Base-by-base conservation (phyloP, 2,113 vertebrate species). In the Aspidoscelis tigris region DNA sequence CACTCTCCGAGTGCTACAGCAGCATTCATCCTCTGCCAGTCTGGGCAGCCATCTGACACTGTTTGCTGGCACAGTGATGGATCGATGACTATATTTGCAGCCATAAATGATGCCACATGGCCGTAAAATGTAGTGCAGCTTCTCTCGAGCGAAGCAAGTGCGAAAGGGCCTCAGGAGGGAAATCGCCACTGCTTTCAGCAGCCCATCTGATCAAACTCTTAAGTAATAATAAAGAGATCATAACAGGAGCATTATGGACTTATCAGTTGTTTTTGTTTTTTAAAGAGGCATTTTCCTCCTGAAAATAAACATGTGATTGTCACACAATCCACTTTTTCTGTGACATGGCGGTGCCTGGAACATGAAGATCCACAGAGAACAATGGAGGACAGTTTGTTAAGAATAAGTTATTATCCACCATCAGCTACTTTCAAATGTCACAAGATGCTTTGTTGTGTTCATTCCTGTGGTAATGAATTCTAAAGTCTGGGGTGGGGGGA, bases 401-500 rank as follows among this genome's bases (percentile, higher is more conserved):
- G 87, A 91, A 88, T 82, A 80, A 65, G 78, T 50, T 69, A 87
- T 92, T 90, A 91, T 74, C 84, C 81, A 84, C 86, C 83, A 81
- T 91, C 91, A 84, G 88, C 78, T 88, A 91, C 78, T 91, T 94
- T 92, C 91, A 92, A 61, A 88, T 93, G 88, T 95, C 92, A 87
- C 65, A 24, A 79, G 70, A 88, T 72, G 73, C 86, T 92, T 91
- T 84, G 83, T 76, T 90, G 85, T 75, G 69, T 9, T 61, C 82
- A 82, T 76, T 0, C 65, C 21, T 21, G 72, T 68, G 82, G 65
- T 1, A 65, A 90, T 58, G 83, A 87, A 44, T 75, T 80, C 16
- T 53, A 69, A 86, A 88, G 76, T 47, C 47, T 55, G 44, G 18
- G 14, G 4, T 4, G 14, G 18, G 18, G 11, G 14, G 18, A 33